Conservation (phyloP, 1,140 invertebrate genomes). For the Pararge aegeria region DNA sequence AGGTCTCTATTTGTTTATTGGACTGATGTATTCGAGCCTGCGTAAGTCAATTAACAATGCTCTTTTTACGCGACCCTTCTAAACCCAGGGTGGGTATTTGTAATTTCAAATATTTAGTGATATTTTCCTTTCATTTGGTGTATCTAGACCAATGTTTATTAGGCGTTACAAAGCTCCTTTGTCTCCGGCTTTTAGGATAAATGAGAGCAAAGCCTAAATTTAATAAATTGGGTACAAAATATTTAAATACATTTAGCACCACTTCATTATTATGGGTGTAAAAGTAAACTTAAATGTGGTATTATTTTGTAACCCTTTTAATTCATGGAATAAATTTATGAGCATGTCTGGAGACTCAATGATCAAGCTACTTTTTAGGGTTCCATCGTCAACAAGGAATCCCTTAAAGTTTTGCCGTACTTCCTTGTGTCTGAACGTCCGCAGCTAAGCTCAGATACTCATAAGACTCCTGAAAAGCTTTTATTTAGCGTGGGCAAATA, state of each 20-base stretch:
- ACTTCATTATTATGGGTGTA: background rate
- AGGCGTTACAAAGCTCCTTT: constrained; percentile 3
- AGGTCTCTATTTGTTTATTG: too few species aligned
- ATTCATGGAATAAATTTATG: background rate
- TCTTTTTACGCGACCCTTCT: too few species aligned
- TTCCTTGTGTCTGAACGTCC: too few species aligned
- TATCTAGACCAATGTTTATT: constrained; percentile 7
- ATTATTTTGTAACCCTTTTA: background rate
- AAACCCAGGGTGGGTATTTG: too few species aligned
- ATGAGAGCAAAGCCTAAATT: background rate
- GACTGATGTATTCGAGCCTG: too few species aligned
- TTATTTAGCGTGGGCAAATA: too few species aligned
- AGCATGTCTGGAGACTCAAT: background rate
- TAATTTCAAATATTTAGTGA: too few species aligned
- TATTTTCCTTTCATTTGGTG: background rate
- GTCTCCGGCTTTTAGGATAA: background rate
- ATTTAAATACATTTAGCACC: background rate
- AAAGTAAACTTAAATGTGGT: background rate
- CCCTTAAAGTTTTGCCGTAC: too few species aligned
- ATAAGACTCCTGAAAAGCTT: too few species aligned
- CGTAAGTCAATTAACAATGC: too few species aligned
- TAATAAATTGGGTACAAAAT: background rate
- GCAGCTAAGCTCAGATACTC: too few species aligned
- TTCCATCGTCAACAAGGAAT: too few species aligned
- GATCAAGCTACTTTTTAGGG: background rate